Evolutionary conservation across 2,797 vertebrate genomes (phyloP).

Genomic region (Mustela erminea): DNA sequence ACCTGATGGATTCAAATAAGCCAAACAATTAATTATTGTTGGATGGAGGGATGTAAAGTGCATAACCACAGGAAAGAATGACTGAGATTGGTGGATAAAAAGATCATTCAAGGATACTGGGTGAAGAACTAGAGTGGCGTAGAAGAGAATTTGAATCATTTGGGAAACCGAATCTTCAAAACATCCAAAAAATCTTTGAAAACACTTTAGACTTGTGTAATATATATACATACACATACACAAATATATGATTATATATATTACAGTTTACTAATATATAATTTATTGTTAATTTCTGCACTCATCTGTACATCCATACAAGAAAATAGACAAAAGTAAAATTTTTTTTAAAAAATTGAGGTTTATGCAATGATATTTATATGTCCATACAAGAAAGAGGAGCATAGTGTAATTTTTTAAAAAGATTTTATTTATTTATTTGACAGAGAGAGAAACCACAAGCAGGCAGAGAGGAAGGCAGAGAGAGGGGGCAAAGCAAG

Average conservation of each 20-base stretch:
- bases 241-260: background rate
- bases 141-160: background rate
- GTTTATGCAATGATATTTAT: background rate
- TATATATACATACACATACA: background rate
- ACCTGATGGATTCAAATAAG: background rate
- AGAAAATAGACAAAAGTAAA: background rate
- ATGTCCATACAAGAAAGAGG: no score
- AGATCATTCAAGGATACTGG: background rate
- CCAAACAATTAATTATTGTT: background rate
- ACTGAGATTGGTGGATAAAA: background rate
- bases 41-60: background rate
- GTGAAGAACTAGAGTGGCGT: background rate
- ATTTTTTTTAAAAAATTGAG: background rate
- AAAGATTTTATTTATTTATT: no score
- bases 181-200: background rate
- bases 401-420: no score
- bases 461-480: no score
- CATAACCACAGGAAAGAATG: background rate
- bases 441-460: no score
- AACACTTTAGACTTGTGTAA: background rate
- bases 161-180: background rate
- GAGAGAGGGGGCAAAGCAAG: no score
- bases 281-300: background rate
- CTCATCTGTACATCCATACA: background rate
- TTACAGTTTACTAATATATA: background rate